A percentile compares a stretch with the other conserved stretches of the same genome.
Evolutionary conservation across 2,888 invertebrate species (phyloP).

Genomic region (Hoplodrina blanda): DNA sequence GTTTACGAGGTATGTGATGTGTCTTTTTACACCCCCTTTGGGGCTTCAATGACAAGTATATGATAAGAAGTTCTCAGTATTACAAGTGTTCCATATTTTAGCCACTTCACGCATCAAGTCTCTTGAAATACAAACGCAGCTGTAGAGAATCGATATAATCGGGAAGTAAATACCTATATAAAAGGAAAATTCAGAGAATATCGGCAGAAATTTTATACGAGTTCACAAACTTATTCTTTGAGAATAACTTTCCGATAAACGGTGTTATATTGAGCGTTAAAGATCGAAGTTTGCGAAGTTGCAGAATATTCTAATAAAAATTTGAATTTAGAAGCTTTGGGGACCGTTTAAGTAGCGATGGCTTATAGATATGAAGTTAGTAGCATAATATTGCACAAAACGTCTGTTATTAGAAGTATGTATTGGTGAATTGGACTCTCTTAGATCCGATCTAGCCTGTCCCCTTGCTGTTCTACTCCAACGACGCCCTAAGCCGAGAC

Average conservation of each 20-base stretch:
- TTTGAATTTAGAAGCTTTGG: conserved; percentile 39
- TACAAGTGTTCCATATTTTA: conserved; percentile 31
- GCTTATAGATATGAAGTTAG: conserved; percentile 1
- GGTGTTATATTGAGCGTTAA: conserved; percentile 56
- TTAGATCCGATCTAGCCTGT: no score
- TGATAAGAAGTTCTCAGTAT: conserved; percentile 1
- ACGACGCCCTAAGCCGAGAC: no score
- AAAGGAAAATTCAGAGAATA: conserved; percentile 36
- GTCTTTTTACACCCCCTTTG: no score
- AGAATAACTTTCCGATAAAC: conserved; percentile 52
- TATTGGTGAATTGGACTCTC: background rate
- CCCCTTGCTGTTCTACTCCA: no score
- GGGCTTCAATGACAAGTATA: conserved; percentile 7
- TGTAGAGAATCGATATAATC: conserved; percentile 31
- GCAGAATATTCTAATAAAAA: conserved; percentile 46
- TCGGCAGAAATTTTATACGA: conserved; percentile 29
- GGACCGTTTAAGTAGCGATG: conserved; percentile 26
- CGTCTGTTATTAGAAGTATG: background rate
- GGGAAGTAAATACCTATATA: conserved; percentile 27
- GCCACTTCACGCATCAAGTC: conserved; percentile 30
- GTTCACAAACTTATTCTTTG: conserved; percentile 48
- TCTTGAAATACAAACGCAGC: conserved; percentile 34
- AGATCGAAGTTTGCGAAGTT: conserved; percentile 51
- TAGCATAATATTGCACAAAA: conserved; percentile 16
- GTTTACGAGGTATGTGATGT: no score